Evolutionary conservation across 2,113 vertebrate species (phyloP), one percentile per base, ranked within the genome.

Genomic region (Rhadina sibilatrix): DNA sequence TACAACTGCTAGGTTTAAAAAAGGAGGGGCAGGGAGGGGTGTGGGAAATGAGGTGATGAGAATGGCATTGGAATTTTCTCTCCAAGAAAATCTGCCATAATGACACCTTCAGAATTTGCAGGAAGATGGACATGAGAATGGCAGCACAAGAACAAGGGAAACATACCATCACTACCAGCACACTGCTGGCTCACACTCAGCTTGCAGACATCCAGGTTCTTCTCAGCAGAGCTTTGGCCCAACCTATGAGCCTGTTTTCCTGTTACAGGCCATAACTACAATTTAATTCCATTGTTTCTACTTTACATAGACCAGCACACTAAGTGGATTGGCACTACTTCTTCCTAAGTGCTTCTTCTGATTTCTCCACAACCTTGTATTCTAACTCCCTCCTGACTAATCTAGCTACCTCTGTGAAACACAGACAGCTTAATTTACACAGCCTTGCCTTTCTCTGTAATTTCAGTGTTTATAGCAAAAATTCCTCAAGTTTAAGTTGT

Each of bases 11-110:
- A 49, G 28, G n/a, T 30, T 53, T 30, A 38, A 50, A 72, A 87
- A 50, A 3, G 5, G 5, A 3, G 5, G 4, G 4, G 6, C 40
- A 5, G 10, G 13, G 4, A 2, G 12, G 22, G 30, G 7, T 2
- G 3, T 8, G 12, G 15, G 15, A 12, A 38, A 33, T 25, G 49
- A 77, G 5, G 35, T n/a, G 23, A 59, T 64, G 35, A 64, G 14
- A 40, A 54, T 54, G 20, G 8, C 15, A 25, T 6, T 31, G 22
- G 17, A 38, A 60, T 50, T 61, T 77, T 27, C n/a, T 65, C 71
- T 31, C 33, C 25, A 19, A 6, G 21, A 69, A 21, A 72, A 46
- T 3, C 5, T 20, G 71, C 6, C 8, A 8, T 22, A 63, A 59
- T 0, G 9, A 35, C 2, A 3, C 15, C 17, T 50, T 54, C 11